Evolutionary conservation across 2,888 invertebrate genomes (phyloP).

Genomic region (Nesidiocoris tenuis): DNA sequence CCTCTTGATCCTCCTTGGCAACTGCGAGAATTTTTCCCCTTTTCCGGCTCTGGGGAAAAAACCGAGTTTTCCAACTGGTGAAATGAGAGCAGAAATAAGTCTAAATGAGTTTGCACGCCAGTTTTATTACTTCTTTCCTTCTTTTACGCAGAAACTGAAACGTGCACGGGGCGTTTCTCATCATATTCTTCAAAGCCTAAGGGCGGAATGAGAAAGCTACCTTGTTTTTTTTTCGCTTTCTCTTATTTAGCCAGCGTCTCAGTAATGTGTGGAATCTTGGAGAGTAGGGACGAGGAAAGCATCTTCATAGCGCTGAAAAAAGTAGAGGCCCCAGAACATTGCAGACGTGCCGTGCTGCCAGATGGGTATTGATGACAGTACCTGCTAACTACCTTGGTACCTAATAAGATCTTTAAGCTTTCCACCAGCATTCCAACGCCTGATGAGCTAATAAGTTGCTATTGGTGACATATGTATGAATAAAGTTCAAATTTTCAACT

Average conservation of each 20-base stretch:
- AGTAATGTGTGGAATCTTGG: background rate
- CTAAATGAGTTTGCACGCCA: constrained; percentile 21
- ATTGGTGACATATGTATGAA: too few species aligned
- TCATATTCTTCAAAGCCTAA: background rate
- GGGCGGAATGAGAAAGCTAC: background rate
- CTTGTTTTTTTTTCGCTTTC: background rate
- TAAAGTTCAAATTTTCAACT: too few species aligned
- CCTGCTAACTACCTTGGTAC: too few species aligned
- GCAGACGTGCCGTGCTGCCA: too few species aligned
- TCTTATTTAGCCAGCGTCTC: background rate
- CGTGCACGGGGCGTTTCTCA: background rate
- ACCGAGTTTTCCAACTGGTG: background rate
- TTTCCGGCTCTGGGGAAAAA: background rate
- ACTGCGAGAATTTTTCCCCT: background rate
- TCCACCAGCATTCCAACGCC: too few species aligned
- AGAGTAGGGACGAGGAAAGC: background rate
- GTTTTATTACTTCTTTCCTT: constrained; percentile 23
- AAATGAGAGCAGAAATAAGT: constrained; percentile 19
- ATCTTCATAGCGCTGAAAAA: background rate
- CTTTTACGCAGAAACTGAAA: background rate
- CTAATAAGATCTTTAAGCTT: too few species aligned
- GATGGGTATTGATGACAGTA: too few species aligned
- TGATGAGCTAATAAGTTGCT: too few species aligned
- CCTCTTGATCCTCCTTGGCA: too few species aligned
- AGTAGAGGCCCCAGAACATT: too few species aligned